A percentile compares a stretch with the other conserved stretches of the same genome.
Conservation (phyloP, 2,888 invertebrate genomes). For the Octonoba sinensis region DNA sequence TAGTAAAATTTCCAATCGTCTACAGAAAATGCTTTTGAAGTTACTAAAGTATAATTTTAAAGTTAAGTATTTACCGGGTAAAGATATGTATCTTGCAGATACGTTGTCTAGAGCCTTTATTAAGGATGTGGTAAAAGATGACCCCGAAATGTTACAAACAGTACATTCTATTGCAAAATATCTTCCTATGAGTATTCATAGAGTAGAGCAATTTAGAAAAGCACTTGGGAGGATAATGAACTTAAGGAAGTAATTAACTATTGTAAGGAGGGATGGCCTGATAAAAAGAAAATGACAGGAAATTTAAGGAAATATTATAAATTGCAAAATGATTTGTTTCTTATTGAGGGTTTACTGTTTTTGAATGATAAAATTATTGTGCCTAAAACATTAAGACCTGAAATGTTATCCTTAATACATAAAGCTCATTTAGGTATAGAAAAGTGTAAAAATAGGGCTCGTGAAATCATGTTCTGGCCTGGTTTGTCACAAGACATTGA, state of each 20-base stretch:
- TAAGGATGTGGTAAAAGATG: constrained; percentile 11
- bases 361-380: constrained; percentile 12
- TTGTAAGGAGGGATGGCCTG: constrained; percentile 5
- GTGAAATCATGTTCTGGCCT: too few species aligned
- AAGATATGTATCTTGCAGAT: constrained; percentile 14
- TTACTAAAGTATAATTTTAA: constrained; percentile 27
- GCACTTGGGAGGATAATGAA: constrained; percentile 1
- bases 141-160: neutral
- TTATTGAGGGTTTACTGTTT: neutral
- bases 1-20: constrained; percentile 9
- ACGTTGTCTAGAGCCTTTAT: constrained; percentile 14
- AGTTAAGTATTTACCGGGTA: constrained; percentile 17
- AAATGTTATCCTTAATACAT: constrained; percentile 12
- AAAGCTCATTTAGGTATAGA: constrained; percentile 9
- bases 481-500: too few species aligned
- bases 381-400: neutral
- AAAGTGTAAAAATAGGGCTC: too few species aligned
- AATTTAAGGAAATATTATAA: constrained; percentile 7
- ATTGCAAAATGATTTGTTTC: neutral
- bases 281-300: neutral
- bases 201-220: constrained; percentile 10
- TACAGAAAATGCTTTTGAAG: constrained; percentile 27
- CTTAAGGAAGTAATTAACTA: constrained; percentile 1
- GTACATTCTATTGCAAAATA: constrained; percentile 1
- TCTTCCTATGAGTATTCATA: constrained; percentile 2